phyloP scores from a whole-genome alignment of 2,797 vertebrate species.

The Galagoides demidoff region DNA sequence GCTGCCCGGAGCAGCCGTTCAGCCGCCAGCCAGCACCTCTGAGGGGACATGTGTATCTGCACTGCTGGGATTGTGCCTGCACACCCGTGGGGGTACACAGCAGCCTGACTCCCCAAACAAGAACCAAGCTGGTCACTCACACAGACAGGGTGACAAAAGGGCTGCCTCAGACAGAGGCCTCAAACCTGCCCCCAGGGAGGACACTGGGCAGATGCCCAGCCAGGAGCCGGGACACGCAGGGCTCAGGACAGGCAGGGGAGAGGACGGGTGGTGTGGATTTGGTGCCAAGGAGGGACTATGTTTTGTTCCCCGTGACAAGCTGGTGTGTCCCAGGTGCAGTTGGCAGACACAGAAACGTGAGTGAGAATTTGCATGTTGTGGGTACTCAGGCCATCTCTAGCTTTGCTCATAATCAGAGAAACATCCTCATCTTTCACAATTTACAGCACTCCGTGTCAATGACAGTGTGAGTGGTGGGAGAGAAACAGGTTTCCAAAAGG shows the following conservation, averaged over 20 bases:
- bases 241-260: rapidly evolving
- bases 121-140: rapidly evolving
- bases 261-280: rapidly evolving
- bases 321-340: rapidly evolving
- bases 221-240: rapidly evolving
- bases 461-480: rapidly evolving
- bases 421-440: neutral
- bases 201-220: rapidly evolving
- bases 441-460: rapidly evolving
- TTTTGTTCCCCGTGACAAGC: rapidly evolving
- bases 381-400: rapidly evolving
- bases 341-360: rapidly evolving
- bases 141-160: rapidly evolving
- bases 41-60: rapidly evolving
- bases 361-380: neutral
- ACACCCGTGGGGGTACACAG: neutral
- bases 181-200: rapidly evolving
- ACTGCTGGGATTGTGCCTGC: rapidly evolving
- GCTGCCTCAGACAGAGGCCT: rapidly evolving
- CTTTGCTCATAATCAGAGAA: no score
- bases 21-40: rapidly evolving
- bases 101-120: rapidly evolving
- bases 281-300: neutral
- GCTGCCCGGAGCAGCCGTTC: rapidly evolving
- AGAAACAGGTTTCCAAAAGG: no score